Evolutionary conservation across 2,113 vertebrate genomes (phyloP).

Genomic region (Nannospalax galili): DNA sequence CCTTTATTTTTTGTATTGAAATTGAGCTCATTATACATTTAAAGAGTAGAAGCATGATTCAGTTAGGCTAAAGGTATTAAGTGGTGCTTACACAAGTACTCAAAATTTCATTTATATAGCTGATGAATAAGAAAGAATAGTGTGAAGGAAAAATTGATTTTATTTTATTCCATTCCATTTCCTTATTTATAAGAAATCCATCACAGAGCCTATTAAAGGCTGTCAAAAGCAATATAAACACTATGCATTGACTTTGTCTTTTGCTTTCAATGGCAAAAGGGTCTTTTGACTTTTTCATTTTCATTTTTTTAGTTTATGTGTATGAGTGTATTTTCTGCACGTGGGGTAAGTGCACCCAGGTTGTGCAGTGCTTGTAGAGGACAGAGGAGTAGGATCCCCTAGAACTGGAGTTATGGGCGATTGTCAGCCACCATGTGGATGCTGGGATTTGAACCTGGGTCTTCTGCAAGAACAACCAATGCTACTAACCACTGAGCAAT

Average conservation of each 20-base stretch:
- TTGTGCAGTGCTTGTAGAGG: no score
- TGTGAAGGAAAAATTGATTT: neutral
- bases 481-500: no score
- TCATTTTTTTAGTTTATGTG: no score
- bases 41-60: neutral
- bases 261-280: neutral
- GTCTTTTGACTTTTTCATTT: no score
- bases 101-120: neutral
- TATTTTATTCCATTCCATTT: neutral
- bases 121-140: constrained; percentile 14
- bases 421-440: no score
- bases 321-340: no score
- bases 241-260: constrained; percentile 2
- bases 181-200: constrained; percentile 9
- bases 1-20: constrained; percentile 27
- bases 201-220: neutral
- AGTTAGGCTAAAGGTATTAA: neutral
- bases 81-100: neutral
- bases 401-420: no score
- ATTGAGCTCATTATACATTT: neutral
- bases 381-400: no score
- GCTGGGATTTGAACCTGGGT: no score
- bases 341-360: no score
- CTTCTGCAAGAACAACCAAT: no score
- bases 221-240: neutral